A percentile compares a stretch with the other conserved stretches of the same genome.
Conservation (phyloP, 1,140 invertebrate species). For the Tetragnatha versicolor region DNA sequence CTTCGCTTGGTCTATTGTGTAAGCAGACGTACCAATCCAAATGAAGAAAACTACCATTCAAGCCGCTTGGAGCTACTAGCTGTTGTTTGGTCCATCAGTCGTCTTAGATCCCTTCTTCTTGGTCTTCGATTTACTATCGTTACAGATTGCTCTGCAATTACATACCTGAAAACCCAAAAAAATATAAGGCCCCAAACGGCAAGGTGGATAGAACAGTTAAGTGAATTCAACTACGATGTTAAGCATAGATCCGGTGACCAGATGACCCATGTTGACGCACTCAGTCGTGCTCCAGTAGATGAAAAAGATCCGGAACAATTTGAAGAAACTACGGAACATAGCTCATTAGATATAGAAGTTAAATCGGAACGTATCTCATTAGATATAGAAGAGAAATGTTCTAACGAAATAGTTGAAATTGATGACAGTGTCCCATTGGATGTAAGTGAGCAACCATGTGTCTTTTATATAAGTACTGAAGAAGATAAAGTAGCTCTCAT, state of each 20-base stretch:
- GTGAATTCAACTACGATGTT: conserved; percentile 27
- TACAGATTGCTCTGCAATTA: conserved; percentile 16
- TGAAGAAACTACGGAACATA: no score
- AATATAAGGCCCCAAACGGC: not conserved
- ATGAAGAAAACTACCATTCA: conserved; percentile 1
- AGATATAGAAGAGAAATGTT: no score
- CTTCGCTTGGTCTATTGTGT: conserved; percentile 16
- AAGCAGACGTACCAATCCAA: not conserved
- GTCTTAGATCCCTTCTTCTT: not conserved
- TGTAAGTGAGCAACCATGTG: not conserved
- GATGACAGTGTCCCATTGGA: not conserved
- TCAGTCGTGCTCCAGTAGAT: not conserved
- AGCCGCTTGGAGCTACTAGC: conserved; percentile 9
- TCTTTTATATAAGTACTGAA: not conserved
- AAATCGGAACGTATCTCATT: no score
- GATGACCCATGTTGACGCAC: conserved; percentile 11
- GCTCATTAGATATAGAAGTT: no score
- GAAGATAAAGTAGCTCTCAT: not conserved
- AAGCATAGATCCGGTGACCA: not conserved
- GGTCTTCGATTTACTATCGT: conserved; percentile 35
- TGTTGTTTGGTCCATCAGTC: conserved; percentile 12
- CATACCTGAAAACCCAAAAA: not conserved
- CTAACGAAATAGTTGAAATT: no score
- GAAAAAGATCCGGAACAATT: not conserved
- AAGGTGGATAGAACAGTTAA: not conserved